A percentile compares a stretch with the other conserved stretches of the same genome.
Evolutionary conservation across 2,888 invertebrate genomes (phyloP).

Genomic region (Hartigia nigra): DNA sequence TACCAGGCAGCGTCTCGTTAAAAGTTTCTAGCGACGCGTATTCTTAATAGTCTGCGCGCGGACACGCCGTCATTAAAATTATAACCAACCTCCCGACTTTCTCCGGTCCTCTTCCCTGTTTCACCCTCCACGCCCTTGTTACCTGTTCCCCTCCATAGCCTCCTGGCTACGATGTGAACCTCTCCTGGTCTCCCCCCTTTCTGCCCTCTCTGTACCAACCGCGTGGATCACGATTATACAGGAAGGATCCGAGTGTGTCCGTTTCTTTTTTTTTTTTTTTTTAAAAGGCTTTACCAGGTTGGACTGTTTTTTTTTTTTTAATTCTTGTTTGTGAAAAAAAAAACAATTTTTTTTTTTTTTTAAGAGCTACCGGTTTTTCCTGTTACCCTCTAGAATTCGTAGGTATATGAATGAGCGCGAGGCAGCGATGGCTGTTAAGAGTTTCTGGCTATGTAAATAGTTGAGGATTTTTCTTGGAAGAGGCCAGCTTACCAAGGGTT

Average conservation of each 20-base stretch:
- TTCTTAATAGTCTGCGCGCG: conserved; percentile 66
- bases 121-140: conserved; percentile 29
- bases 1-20: conserved; percentile 60
- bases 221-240: neutral
- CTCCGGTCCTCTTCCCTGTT: conserved; percentile 4
- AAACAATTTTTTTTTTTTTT: neutral
- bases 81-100: conserved; percentile 53
- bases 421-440: neutral
- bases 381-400: neutral
- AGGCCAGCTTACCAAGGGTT: neutral
- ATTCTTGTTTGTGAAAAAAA: too few species aligned
- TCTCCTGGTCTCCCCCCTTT: conserved; percentile 7
- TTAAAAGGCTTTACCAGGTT: conserved; percentile 13
- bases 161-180: conserved; percentile 16
- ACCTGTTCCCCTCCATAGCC: conserved; percentile 14
- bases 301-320: neutral
- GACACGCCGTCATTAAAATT: conserved; percentile 67
- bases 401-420: neutral
- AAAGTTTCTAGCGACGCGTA: conserved; percentile 67
- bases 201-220: neutral
- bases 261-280: conserved; percentile 28
- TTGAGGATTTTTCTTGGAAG: neutral
- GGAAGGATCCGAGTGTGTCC: conserved; percentile 35
- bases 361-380: neutral
- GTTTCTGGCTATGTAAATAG: neutral